Evolutionary conservation across 2,888 invertebrate species (phyloP), one percentile per base, ranked within the genome.

Genomic region (Sinodicranocentrus sp.): DNA sequence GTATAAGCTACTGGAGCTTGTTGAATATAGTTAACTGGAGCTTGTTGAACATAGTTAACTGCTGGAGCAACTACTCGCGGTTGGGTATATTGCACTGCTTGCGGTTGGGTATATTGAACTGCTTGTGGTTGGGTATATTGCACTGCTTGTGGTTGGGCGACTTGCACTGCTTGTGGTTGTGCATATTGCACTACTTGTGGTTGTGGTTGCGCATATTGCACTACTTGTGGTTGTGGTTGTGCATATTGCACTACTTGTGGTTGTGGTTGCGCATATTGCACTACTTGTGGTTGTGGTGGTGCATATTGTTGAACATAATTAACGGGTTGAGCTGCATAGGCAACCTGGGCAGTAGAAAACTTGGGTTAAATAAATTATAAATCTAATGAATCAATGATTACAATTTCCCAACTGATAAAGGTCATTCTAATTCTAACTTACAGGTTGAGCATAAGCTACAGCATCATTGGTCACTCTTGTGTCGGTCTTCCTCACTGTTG

Each of bases 391-490:
- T 5, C 52, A 5, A 52, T 5, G 5, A 52, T 10, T 52, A 52
- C n/a, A 52, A 52, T n/a, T n/a, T n/a, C n/a, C n/a, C 5, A 15
- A 52, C 6, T 52, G 6, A 5, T 17, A 13, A 52, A 17, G 52
- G 15, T 15, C 6, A 17, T 52, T 52, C 15, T 52, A 52, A 17
- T 17, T 52, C 6, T 10, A 19, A 17, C 52, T 2, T 21, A 23
- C 59, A 23, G 59, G 21, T 13, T 54, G 72, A 71, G 77, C 57
- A 15, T 57, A 57, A 15, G 57, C 78, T 3, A 86, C 82, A 48
- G 84, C 87, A 23, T 85, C 84, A 82, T 87, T 87, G 61, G 84
- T 87, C n/a, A 86, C 83, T 19, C 87, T 72, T 77, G 84, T 85
- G 78, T 87, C 87, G 26, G 70, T 78, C 75, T 87, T 86, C 25